Evolutionary conservation across 2,888 invertebrate genomes (phyloP).

Genomic region (Drosophila incognita): DNA sequence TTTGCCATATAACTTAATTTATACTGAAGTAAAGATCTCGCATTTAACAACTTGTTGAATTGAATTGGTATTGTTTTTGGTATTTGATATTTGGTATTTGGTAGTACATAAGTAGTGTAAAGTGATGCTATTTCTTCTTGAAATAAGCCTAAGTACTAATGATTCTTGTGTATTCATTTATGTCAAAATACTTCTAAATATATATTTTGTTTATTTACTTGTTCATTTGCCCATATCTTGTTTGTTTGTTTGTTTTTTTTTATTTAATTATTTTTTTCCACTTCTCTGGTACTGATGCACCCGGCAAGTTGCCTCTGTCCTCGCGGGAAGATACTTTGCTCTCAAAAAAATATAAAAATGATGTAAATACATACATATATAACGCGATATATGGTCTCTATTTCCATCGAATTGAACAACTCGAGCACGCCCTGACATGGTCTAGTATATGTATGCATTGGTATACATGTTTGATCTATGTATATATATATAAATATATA

Average conservation of each 20-base stretch:
- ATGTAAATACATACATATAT: slow-evolving; percentile 13
- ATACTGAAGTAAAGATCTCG: slow-evolving; percentile 78
- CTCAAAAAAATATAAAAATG: slow-evolving; percentile 20
- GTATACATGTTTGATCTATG: slow-evolving; percentile 14
- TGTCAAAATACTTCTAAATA: slow-evolving; percentile 46
- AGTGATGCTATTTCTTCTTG: slow-evolving; percentile 38
- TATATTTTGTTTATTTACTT: slow-evolving; percentile 24
- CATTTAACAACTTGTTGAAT: slow-evolving; percentile 66
- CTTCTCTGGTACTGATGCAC: slow-evolving; percentile 56
- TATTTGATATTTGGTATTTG: slow-evolving; percentile 34
- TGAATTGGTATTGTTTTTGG: slow-evolving; percentile 41
- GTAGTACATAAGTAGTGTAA: slow-evolving; percentile 47
- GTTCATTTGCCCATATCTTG: slow-evolving; percentile 13
- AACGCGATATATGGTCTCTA: slow-evolving; percentile 15
- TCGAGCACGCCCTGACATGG: slow-evolving; percentile 25
- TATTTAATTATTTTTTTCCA: slow-evolving; percentile 20
- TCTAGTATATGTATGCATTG: slow-evolving; percentile 22
- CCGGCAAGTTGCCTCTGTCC: slow-evolving; percentile 35
- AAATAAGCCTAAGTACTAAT: slow-evolving; percentile 52
- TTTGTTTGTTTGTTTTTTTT: slow-evolving; percentile 9
- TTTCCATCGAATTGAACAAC: slow-evolving; percentile 21
- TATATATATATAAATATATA: background rate
- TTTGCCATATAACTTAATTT: slow-evolving; percentile 69
- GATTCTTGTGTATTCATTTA: slow-evolving; percentile 35
- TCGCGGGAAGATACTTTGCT: slow-evolving; percentile 13